These are phyloP conservation scores for Anolis apletophallus DNA, from an alignment of 2,797 vertebrate genomes.

Conservation along the genomic window DNA sequence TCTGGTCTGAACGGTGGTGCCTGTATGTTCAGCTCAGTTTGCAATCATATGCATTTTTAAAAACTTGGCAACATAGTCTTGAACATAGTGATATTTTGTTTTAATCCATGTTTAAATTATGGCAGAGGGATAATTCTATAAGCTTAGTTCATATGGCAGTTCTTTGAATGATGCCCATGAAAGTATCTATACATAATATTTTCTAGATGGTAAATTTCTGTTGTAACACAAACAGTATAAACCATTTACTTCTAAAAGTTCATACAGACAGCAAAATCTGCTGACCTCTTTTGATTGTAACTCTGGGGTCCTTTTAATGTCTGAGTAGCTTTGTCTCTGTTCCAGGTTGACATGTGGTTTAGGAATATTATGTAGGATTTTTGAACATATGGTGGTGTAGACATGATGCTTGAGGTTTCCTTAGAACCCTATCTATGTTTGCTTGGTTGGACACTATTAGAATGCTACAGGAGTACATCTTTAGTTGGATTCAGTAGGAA, in stretches of 20 bases:
- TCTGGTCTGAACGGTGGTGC: background rate
- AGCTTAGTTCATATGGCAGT: no score
- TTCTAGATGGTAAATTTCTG: fast-evolving
- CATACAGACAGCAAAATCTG: background rate
- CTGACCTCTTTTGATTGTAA: background rate
- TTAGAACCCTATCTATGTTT: background rate
- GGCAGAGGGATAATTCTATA: no score
- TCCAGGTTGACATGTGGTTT: background rate
- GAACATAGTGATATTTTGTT: background rate
- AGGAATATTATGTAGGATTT: background rate
- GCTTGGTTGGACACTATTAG: background rate
- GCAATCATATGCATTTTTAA: background rate
- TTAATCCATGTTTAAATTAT: no score
- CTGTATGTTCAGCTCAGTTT: background rate
- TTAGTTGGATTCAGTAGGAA: background rate
- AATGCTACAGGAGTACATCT: background rate
- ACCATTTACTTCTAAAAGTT: background rate
- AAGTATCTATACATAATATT: background rate
- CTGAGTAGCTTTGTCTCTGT: background rate
- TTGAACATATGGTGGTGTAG: background rate
- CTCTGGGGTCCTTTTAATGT: background rate
- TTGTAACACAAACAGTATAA: background rate
- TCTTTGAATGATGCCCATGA: background rate
- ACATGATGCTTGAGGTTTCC: background rate
- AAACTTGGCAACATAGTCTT: background rate